These are phyloP conservation scores for Cyclophora punctaria DNA, from an alignment of 2,888 invertebrate genomes.

Conservation along the genomic window DNA sequence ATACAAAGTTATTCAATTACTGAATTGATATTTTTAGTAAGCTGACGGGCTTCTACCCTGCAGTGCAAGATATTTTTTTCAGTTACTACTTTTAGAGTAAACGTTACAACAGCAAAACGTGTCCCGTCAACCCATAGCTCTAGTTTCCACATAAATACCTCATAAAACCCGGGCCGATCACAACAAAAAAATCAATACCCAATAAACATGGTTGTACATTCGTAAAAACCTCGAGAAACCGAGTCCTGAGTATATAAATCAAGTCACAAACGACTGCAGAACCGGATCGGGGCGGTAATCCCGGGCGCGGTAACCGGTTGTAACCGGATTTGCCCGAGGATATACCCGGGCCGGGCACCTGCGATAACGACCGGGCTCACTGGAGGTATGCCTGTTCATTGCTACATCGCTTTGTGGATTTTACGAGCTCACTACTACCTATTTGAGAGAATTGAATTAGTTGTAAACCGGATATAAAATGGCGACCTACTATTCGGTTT, in stretches of 20 bases:
- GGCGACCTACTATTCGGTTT: too few species aligned
- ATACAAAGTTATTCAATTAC: too few species aligned
- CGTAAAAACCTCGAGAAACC: constrained; percentile 23
- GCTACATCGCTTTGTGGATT: constrained; percentile 10
- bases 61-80: too few species aligned
- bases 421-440: constrained; percentile 9
- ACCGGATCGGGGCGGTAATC: constrained; percentile 66
- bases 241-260: constrained; percentile 54
- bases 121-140: background rate
- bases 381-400: constrained; percentile 15
- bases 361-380: constrained; percentile 56
- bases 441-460: constrained; percentile 12
- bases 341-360: constrained; percentile 57
- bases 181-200: constrained; percentile 2
- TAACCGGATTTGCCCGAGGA: constrained; percentile 48
- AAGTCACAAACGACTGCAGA: constrained; percentile 56
- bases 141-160: background rate
- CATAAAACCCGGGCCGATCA: background rate
- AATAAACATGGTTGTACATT: constrained; percentile 9
- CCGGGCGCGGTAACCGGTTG: constrained; percentile 56
- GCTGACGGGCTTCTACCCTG: too few species aligned
- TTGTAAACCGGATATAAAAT: constrained; percentile 1
- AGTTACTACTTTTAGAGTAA: too few species aligned
- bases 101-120: too few species aligned
- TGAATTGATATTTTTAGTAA: too few species aligned